Percentiles rank a stretch among this genome's conserved stretches.
Evolutionary conservation across 2,888 invertebrate genomes (phyloP).

Genomic region (Diarsia rubi): DNA sequence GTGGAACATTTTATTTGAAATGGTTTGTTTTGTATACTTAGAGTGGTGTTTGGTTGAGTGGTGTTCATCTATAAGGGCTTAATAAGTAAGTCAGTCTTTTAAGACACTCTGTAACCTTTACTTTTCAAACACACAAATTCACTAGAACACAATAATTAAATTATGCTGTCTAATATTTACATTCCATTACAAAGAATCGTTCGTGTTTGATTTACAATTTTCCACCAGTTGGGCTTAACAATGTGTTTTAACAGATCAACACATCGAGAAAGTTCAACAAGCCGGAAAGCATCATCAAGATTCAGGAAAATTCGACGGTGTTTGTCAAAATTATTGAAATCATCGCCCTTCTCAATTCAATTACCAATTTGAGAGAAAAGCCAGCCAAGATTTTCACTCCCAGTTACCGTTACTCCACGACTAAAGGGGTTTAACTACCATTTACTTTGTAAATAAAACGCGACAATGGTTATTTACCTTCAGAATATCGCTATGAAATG

Average conservation of each 20-base stretch:
- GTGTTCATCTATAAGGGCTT: neutral
- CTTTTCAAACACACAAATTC: neutral
- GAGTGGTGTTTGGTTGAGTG: neutral
- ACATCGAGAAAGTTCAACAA: conserved; percentile 72
- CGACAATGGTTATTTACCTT: conserved; percentile 61
- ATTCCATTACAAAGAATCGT: conserved; percentile 69
- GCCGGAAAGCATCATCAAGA: conserved; percentile 68
- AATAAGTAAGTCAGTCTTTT: neutral
- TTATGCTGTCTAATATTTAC: conserved; percentile 62
- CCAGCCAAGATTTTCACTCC: conserved; percentile 35
- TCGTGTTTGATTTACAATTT: conserved; percentile 76
- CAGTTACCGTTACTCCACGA: conserved; percentile 41
- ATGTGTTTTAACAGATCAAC: conserved; percentile 66
- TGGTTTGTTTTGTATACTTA: conserved; percentile 11
- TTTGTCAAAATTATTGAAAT: conserved; percentile 69
- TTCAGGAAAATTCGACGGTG: conserved; percentile 66
- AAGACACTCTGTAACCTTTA: neutral
- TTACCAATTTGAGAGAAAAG: conserved; percentile 62
- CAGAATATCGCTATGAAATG: conserved; percentile 58
- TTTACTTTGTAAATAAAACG: conserved; percentile 63
- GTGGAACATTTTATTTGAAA: conserved; percentile 19
- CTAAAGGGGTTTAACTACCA: conserved; percentile 53
- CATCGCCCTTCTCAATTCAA: conserved; percentile 52
- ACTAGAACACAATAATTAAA: conserved; percentile 27
- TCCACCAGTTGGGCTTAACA: conserved; percentile 76